Evolutionary conservation across 2,113 vertebrate genomes (phyloP).

Genomic region (Pedionomus torquatus): DNA sequence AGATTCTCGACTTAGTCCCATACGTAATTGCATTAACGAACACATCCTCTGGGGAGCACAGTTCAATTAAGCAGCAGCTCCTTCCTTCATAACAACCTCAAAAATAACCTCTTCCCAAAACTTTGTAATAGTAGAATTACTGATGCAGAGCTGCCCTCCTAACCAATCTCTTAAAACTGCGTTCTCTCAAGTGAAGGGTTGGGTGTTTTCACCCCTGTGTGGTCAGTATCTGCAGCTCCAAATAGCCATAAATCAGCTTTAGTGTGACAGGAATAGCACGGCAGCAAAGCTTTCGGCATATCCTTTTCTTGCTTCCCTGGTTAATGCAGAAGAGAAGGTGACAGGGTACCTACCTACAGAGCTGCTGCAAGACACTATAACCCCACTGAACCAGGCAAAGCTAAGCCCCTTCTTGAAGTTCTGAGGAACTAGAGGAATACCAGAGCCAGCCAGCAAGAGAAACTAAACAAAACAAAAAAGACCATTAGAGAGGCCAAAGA

Average conservation of each 20-base stretch:
- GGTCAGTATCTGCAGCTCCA: not conserved
- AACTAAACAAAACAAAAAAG: not conserved
- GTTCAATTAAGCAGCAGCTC: not conserved
- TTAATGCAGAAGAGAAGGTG: not conserved
- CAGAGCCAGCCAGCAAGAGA: not conserved
- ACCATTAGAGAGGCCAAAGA: not conserved
- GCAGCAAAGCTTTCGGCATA: not conserved
- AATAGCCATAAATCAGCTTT: not conserved
- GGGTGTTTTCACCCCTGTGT: not conserved
- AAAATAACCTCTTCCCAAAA: not conserved
- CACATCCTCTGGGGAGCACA: not conserved
- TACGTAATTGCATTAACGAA: not conserved
- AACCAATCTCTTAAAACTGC: not conserved
- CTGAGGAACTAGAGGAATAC: not conserved
- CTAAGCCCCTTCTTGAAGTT: not conserved
- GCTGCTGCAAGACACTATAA: not conserved
- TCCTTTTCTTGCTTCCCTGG: not conserved
- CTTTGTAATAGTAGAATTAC: not conserved
- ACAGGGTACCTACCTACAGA: not conserved
- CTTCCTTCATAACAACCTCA: not conserved
- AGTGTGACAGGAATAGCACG: not conserved
- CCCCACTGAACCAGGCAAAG: not conserved
- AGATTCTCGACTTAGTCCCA: not conserved
- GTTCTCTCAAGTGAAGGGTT: not conserved
- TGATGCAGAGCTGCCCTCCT: not conserved